Base-by-base conservation (phyloP, 2,113 vertebrate genomes). In the Perca flavescens region DNA sequence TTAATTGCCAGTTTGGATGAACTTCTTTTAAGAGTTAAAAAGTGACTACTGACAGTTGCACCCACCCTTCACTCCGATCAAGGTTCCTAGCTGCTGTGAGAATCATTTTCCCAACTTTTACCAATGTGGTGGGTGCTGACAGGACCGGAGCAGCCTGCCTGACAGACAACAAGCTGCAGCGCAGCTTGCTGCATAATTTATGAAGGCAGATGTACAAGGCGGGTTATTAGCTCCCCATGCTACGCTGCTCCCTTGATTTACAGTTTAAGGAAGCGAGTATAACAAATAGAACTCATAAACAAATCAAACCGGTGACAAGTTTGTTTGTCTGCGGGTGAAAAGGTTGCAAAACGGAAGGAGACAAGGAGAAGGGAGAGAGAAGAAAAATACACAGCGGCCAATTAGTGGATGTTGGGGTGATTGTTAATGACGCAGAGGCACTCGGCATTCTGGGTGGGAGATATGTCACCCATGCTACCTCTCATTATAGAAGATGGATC, bases 401-500 rank as follows among this genome's bases (percentile, higher is more conserved):
- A 96, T 97, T 96, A 97, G 96, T 95, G 95, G 94, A 94, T 88
- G 95, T 94, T 67, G 91, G 94, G 95, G 91, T 96, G 96, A 96
- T 97, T 96, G 96, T 95, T 93, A 94, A 92, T 95, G 95, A 96
- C 96, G 94, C 94, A 93, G 70, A 77, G 63, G 95, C 74, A 94
- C 93, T 95, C 94, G 76, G 92, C 94, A 96, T 95, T 96, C 96
- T 95, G 96, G 96, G 95, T 94, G 84, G 78, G 79, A 79, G 66
- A 88, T 82, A 73, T 52, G 36, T 95, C 94, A 94, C 95, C 95
- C 96, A 95, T 93, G 94, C 95, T 82, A 92, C 94, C 95, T 96
- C 96, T 98, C 97, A 97, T 98, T 97, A 98, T 95, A 96, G 94
- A 93, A 96, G 95, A 96, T 94, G 96, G 96, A 97, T 96, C 97